Base-by-base conservation (phyloP, 2,888 invertebrate species). In the Laothoe populi region DNA sequence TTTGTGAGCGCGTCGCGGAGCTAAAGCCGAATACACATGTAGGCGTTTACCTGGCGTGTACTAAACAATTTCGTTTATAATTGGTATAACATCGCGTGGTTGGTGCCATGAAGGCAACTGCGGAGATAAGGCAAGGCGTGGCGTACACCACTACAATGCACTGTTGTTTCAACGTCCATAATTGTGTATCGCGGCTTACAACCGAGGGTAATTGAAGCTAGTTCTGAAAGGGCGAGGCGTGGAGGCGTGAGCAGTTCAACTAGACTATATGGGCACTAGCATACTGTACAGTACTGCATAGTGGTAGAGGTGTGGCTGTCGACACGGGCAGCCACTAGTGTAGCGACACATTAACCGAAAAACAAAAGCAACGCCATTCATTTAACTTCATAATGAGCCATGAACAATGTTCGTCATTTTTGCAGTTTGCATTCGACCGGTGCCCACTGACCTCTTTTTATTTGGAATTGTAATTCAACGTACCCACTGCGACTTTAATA, bases 311-410 rank as follows among this genome's bases (percentile, higher is more conserved):
- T 21, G 21, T 11, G 19, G 0, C 24, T 49, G 26, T 8, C 16
- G 10, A 26, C 16, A 2, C n/a, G 16, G 26, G 8, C 24, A 13
- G n/a, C 49, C 49, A 31, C 16, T 16, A 31, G 16, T 31, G 31
- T 49, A 49, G 49, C 49, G 66, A 77, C 74, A 80, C 75, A 78
- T 77, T 80, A 81, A 79, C 72, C 69, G 69, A 53, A 75, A 76
- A 79, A 81, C 78, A 83, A 85, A 84, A 82, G 78, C 77, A 75
- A 77, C 78, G 70, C 83, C 84, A 83, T 87, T 86, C 83, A 86
- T 88, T 88, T 85, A 83, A 83, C 78, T 83, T 79, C 81, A 83
- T 90, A 91, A 91, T 90, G 86, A 88, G 86, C 87, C 90, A 86
- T 90, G 88, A 90, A 90, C 87, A 87, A 86, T 86, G 82, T 82